Evolutionary conservation across 2,113 vertebrate genomes (phyloP).

Genomic region (Rhombomys opimus): DNA sequence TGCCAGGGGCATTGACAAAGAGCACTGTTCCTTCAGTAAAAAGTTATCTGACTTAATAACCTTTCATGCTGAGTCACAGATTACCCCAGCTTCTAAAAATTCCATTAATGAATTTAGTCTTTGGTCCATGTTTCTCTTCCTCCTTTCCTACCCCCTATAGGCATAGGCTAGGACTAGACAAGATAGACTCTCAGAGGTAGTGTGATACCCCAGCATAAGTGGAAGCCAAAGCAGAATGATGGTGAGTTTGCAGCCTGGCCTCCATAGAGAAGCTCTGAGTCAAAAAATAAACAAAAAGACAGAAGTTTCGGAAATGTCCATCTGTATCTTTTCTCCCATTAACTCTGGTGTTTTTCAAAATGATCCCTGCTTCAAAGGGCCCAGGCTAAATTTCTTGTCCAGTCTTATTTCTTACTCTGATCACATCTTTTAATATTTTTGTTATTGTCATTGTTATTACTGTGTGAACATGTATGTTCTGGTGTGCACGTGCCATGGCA

Average conservation of each 20-base stretch:
- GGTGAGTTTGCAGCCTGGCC: background rate
- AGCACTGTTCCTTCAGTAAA: conserved; percentile 60
- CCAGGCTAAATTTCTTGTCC: background rate
- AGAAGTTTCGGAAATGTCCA: background rate
- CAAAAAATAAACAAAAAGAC: background rate
- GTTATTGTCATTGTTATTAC: background rate
- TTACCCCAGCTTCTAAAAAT: conserved; percentile 66
- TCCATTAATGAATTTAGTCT: conserved; percentile 66
- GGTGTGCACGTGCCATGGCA: background rate
- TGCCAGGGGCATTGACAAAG: conserved; percentile 47
- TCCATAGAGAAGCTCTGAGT: background rate
- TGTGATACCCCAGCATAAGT: background rate
- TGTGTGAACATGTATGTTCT: background rate
- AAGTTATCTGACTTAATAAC: conserved; percentile 76
- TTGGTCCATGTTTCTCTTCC: conserved; percentile 52
- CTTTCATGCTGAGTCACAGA: conserved; percentile 54
- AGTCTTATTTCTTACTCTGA: background rate
- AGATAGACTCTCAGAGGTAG: background rate
- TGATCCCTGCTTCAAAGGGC: conserved; percentile 52
- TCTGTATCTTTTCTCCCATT: background rate
- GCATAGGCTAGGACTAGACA: background rate
- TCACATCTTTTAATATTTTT: conserved; percentile 25
- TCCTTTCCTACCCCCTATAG: background rate
- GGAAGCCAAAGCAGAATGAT: background rate
- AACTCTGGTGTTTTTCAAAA: conserved; percentile 31